Base-by-base conservation (phyloP, 2,888 invertebrate genomes). In the Chloroclysta siterata region DNA sequence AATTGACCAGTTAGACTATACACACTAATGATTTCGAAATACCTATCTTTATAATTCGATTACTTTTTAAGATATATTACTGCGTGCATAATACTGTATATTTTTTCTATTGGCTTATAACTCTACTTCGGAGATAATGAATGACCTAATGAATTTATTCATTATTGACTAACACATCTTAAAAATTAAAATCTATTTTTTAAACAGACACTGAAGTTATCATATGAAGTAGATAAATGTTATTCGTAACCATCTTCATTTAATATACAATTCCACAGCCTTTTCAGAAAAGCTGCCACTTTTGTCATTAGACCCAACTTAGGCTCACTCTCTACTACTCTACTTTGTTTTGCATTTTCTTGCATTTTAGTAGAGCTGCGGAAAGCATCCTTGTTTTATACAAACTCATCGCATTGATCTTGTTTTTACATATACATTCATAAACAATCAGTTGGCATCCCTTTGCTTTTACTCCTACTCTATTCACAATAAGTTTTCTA, bases 1-100 rank as follows among this genome's bases (percentile, higher is more conserved):
- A 72, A 72, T 72, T 72, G 72, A 72, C 72, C 62, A 59, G 61
- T 61, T 65, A 63, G 33, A 64, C 58, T 60, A 66, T 39, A 62
- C 33, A 65, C 58, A 57, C 56, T 63, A 53, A 54, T 53, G 52
- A 53, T 53, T 47, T 39, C 14, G 28, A 59, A 22, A 52, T 58
- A 53, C 2, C 22, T 51, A 46, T 36, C 14, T 44, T n/a, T 39
- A 55, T 36, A 61, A 52, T 61, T 56, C 39, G 47, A 55, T 50
- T 54, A 60, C 33, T 50, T 60, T 47, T n/a, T 52, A 52, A 58
- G 17, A 14, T 15, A 6, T 14, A 50, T 22, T 7, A 48, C 41
- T 54, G 28, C 36, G 47, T 48, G 15, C 15, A n/a, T 17, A 36
- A 42, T n/a, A 33, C 17, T 46, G 2, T 46, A 15, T 44, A 5